Evolutionary conservation across 1,140 invertebrate genomes (phyloP), one percentile per base, ranked within the genome.

Genomic region (Cotesia vestalis): DNA sequence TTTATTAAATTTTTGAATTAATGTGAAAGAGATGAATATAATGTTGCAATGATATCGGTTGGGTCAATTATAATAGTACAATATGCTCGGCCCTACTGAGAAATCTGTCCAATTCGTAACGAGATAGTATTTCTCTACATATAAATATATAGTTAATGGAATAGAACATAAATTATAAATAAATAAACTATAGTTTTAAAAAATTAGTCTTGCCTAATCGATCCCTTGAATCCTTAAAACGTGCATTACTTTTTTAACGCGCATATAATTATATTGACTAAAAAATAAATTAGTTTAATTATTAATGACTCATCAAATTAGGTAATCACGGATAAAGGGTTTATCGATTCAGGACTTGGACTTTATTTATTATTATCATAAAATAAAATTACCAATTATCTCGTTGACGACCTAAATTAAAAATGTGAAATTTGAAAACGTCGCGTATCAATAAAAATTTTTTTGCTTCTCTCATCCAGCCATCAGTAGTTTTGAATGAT

Each of bases 51-150:
- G 64, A 73, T 35, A 51, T 68, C 64, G 55, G 55, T 62, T 71
- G 12, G 62, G 57, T 59, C 55, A 51, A 72, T 76, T 76, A 74
- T 69, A 75, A 71, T 76, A 77, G 76, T 78, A 75, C 76, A 78
- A 80, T 79, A 77, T 62, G 61, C 74, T 77, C 75, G 78, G 78
- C 76, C 74, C 53, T 66, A 77, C 79, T 76, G 80, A 83, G 77
- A 79, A 84, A 85, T 84, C 83, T 85, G 84, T 85, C 84, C 85
- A 85, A 83, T 81, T 82, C 81, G 79, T 86, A 83, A 84, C 83
- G 81, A 78, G 81, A 81, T 87, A 85, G 82, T 86, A 85, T 84
- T 86, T 78, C 82, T 84, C 79, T 82, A 86, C 73, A 81, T 85
- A 83, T 83, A 78, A 60, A 75, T 77, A 75, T 73, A 78, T 38